Evolutionary conservation across 2,888 invertebrate genomes (phyloP).

Genomic region (Horisme vitalbata): DNA sequence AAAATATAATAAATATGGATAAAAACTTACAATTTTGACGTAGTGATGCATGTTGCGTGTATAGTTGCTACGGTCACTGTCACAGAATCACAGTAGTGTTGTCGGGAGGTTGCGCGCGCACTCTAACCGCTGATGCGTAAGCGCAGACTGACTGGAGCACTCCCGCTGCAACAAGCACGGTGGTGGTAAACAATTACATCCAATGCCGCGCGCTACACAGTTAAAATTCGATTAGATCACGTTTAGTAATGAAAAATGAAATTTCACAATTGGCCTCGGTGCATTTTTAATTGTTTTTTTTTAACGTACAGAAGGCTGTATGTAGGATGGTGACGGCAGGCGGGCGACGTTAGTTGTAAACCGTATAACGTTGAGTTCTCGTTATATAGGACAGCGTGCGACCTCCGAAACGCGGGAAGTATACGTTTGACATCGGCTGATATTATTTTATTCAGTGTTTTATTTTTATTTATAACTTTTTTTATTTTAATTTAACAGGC

Average conservation of each 20-base stretch:
- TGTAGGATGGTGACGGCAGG: constrained; percentile 66
- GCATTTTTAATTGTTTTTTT: constrained; percentile 46
- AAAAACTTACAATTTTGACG: constrained; percentile 75
- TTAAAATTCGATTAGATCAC: constrained; percentile 50
- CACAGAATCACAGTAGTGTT: constrained; percentile 60
- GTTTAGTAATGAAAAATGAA: constrained; percentile 46
- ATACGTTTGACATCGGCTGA: constrained; percentile 25
- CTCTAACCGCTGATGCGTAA: constrained; percentile 58
- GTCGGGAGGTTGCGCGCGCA: constrained; percentile 50
- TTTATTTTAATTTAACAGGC: constrained; percentile 10
- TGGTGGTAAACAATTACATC: constrained; percentile 63
- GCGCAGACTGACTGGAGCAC: constrained; percentile 61
- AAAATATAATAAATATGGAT: too few species aligned
- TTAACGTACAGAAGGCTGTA: constrained; percentile 62
- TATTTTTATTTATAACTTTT: too few species aligned
- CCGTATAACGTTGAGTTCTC: constrained; percentile 59
- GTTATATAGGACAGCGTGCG: constrained; percentile 77
- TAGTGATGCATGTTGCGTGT: constrained; percentile 63
- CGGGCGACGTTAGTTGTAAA: constrained; percentile 69
- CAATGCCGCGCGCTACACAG: constrained; percentile 47
- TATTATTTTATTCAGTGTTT: constrained; percentile 12
- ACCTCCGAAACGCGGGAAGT: constrained; percentile 71
- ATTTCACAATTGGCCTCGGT: constrained; percentile 35
- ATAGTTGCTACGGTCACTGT: constrained; percentile 52
- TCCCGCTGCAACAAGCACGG: constrained; percentile 68